Base-by-base conservation (phyloP, 2,888 invertebrate genomes). In the Nephrotoma flavescens region DNA sequence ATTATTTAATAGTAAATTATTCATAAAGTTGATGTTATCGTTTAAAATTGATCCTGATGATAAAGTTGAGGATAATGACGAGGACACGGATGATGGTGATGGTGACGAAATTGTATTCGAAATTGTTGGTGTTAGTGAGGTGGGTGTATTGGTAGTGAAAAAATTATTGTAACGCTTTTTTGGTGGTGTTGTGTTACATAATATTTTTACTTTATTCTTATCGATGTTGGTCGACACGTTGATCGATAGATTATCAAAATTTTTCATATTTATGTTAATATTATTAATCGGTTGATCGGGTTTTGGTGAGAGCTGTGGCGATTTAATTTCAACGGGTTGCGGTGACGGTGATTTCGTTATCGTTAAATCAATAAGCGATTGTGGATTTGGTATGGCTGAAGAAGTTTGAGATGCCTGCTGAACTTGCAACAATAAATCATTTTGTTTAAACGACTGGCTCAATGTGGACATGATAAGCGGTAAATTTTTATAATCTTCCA, bases 121-220 rank as follows among this genome's bases (percentile, higher is more conserved):
- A 19, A 85, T 44, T 6, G 85, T 44, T 44, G 85, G 19, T 44
- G 45, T 44, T 45, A 44, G 44, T 45, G 44, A 19, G 15, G 85
- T 85, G 0, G 44, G 42, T 4, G 85, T 85, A 11, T 44, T 19
- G 6, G 85, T 84, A n/a, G 84, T 15, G 7, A 84, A 41, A 84
- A 42, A 84, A 84, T 84, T 84, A 42, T 84, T 42, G 15, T 84
- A 88, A 7, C 88, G 86, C 87, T 88, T 88, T 85, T 87, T 87
- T 12, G 88, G 88, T n/a, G 88, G 88, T 9, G 88, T 88, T 52
- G 88, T 88, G 86, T 88, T 88, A 83, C 87, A 88, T 6, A 86
- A 87, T 47, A 88, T 88, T 87, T 88, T 88, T 71, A 87, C 86
- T 45, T 88, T 71, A 86, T 88, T 88, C 44, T 88, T 71, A 83